Evolutionary conservation across 1,140 invertebrate species (phyloP).

Genomic region (Plectrocnemia conspersa): DNA sequence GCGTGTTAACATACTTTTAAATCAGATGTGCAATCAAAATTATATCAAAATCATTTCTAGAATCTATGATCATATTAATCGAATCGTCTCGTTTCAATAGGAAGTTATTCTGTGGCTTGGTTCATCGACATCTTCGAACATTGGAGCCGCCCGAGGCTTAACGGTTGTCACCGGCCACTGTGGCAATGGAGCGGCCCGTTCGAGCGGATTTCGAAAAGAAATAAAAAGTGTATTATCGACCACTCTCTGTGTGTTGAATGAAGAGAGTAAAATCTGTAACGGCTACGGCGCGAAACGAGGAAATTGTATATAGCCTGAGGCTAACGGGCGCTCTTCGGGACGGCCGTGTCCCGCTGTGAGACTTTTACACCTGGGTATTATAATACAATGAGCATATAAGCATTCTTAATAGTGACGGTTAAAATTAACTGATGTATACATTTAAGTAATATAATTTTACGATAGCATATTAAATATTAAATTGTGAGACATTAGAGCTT

Average conservation of each 20-base stretch:
- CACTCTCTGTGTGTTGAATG: neutral
- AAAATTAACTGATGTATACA: too few relatives aligned
- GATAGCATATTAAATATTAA: too few relatives aligned
- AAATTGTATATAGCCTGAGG: conserved; percentile 5
- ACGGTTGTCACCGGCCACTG: conserved; percentile 30
- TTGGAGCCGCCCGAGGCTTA: conserved; percentile 18
- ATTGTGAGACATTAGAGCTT: too few relatives aligned
- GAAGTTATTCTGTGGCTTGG: neutral
- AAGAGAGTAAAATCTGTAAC: neutral
- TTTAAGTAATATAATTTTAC: too few relatives aligned
- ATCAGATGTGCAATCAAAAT: too few relatives aligned
- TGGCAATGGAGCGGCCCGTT: conserved; percentile 19
- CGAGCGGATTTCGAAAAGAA: conserved; percentile 32
- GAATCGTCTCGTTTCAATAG: conserved; percentile 11
- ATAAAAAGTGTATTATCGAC: conserved; percentile 24
- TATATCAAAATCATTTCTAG: too few relatives aligned
- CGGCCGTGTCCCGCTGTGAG: conserved; percentile 3
- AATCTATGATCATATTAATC: too few relatives aligned
- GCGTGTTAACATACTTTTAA: too few relatives aligned
- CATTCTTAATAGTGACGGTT: too few relatives aligned
- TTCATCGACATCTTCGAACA: conserved; percentile 7
- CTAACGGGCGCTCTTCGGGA: conserved; percentile 6
- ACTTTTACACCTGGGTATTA: too few relatives aligned
- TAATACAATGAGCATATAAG: too few relatives aligned
- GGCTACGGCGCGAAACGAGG: neutral